Percentiles rank a stretch among this genome's conserved stretches.
Conservation (phyloP, 2,113 vertebrate genomes). For the Grammatotria lemairii region DNA sequence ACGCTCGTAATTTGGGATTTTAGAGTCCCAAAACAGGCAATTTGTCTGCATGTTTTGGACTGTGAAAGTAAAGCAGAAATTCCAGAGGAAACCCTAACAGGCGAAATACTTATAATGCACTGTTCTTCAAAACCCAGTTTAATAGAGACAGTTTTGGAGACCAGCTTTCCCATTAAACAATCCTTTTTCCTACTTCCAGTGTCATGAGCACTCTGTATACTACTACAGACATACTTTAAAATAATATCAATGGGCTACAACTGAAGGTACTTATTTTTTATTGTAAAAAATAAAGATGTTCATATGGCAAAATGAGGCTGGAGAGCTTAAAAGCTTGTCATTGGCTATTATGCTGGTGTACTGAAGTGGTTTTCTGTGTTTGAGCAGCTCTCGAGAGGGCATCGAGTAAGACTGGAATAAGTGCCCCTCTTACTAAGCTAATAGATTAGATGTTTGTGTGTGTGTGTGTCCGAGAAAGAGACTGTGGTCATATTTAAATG, state of each 20-base stretch:
- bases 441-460: not conserved
- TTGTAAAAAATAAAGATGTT: not conserved
- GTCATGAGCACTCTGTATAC: not conserved
- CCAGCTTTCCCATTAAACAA: not conserved
- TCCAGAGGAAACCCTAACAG: not conserved
- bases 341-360: not conserved
- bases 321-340: constrained; percentile 17
- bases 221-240: not conserved
- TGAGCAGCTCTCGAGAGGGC: not conserved
- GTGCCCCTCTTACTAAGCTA: not conserved
- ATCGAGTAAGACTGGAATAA: not conserved
- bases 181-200: not conserved
- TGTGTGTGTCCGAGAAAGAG: not conserved
- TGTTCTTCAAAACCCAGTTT: not conserved
- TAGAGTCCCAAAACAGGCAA: not conserved
- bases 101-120: not conserved
- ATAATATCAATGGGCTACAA: not conserved
- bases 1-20: not conserved
- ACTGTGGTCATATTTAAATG: not conserved
- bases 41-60: not conserved
- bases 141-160: not conserved
- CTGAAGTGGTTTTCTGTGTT: constrained; percentile 20
- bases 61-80: not conserved
- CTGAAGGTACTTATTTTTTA: not conserved
- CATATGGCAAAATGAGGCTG: not conserved